Percentiles rank a stretch among this genome's conserved stretches.
These are phyloP conservation scores for Periplaneta americana DNA, from an alignment of 1,140 invertebrate species.

Conservation along the genomic window DNA sequence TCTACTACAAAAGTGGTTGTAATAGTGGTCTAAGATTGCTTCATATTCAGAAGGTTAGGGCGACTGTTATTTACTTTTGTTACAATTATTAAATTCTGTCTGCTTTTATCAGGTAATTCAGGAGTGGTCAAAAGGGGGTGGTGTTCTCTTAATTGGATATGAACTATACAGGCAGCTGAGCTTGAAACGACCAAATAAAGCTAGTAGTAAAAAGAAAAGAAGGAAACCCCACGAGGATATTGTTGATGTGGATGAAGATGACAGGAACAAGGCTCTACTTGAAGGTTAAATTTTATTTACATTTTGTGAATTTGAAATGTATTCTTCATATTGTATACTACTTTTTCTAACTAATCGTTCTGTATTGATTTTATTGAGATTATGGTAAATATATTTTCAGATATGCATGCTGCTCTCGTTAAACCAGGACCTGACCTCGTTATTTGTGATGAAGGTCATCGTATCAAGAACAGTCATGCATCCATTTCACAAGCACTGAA, in stretches of 20 bases:
- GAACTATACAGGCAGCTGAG: conserved; percentile 90
- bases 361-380: neutral
- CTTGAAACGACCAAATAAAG: conserved; percentile 48
- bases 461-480: conserved; percentile 94
- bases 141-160: conserved; percentile 95
- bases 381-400: conserved; percentile 38
- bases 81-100: no score
- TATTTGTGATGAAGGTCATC: conserved; percentile 92
- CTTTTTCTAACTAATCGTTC: neutral
- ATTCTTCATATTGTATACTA: neutral
- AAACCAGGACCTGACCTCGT: conserved; percentile 91
- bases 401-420: conserved; percentile 81
- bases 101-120: conserved; percentile 42
- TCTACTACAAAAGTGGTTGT: no score
- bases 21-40: no score
- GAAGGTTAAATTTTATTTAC: conserved; percentile 52
- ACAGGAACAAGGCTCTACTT: conserved; percentile 78
- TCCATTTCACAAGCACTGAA: conserved; percentile 89
- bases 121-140: conserved; percentile 82
- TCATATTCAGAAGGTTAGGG: no score
- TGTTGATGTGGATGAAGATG: conserved; percentile 52
- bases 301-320: no score
- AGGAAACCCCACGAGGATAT: conserved; percentile 49
- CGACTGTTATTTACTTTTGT: no score
- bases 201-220: conserved; percentile 51